phyloP scores from a whole-genome alignment of 2,888 invertebrate genomes.

The Polyommatus icarus region DNA sequence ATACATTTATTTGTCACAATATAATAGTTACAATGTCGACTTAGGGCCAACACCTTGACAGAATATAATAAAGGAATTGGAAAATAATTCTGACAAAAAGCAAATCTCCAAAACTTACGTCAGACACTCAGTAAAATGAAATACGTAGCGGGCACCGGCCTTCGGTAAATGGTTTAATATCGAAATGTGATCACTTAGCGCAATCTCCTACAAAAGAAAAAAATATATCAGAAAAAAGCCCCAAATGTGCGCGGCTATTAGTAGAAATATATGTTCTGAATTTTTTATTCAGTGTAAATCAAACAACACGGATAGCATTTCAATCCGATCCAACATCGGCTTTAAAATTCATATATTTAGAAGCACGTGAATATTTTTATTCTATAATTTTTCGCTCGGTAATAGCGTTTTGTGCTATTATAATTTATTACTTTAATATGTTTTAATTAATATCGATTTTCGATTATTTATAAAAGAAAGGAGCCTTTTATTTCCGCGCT shows the following conservation, averaged over 20 bases:
- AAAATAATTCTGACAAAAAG: slow-evolving; percentile 76
- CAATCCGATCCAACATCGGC: slow-evolving; percentile 24
- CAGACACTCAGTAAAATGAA: slow-evolving; percentile 80
- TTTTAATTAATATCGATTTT: slow-evolving; percentile 1
- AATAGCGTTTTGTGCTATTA: not conserved
- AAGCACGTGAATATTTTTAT: slow-evolving; percentile 17
- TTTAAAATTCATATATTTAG: slow-evolving; percentile 14
- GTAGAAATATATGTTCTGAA: slow-evolving; percentile 72
- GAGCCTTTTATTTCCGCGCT: not conserved
- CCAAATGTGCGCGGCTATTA: slow-evolving; percentile 72
- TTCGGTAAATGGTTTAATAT: slow-evolving; percentile 80
- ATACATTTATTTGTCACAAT: not conserved
- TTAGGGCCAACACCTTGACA: slow-evolving; percentile 33
- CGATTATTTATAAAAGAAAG: not conserved
- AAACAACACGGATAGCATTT: slow-evolving; percentile 56
- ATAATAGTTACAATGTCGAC: not conserved
- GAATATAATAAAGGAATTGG: slow-evolving; percentile 69
- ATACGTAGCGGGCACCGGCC: slow-evolving; percentile 77
- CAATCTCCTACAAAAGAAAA: slow-evolving; percentile 78
- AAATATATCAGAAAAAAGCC: slow-evolving; percentile 66
- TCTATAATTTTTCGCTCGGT: not conserved
- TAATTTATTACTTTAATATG: slow-evolving; percentile 15
- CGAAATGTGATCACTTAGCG: slow-evolving; percentile 81
- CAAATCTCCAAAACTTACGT: slow-evolving; percentile 76
- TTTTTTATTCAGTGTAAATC: slow-evolving; percentile 63